Evolutionary conservation across 1,140 invertebrate genomes (phyloP), one percentile per base, ranked within the genome.

Genomic region (Lepidurus apus): DNA sequence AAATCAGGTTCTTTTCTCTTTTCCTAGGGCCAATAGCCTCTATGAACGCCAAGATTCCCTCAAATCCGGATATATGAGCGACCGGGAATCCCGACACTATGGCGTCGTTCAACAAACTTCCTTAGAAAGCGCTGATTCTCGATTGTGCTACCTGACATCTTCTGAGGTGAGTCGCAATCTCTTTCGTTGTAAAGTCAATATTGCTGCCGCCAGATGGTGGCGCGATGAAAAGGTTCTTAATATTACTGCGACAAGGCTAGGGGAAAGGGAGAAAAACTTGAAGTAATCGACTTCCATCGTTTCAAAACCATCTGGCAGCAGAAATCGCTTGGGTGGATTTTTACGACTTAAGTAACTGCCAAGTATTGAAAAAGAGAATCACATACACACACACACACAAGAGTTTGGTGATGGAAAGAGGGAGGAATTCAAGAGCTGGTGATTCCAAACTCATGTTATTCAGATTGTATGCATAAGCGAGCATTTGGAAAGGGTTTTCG

Each of bases 101-200:
- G 81, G 81, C 80, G 94, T 95, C 85, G 92, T 95, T 81, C 93
- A 95, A 86, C 95, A 97, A 86, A 93, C 94, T 65, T 96, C 94
- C 76, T 91, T 96, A 75, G 94, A 97, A 84, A 96, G 94, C 86
- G 94, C 94, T 21, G 95, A 96, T 87, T 96, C 94, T 77, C 89
- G 93, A 81, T 91, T 96, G 78, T 96, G 94, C 86, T 96, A 97
- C 88, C 89, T 97, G 83, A 97, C 95, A 80, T 96, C 94, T 77
- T 96, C 95, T 81, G 95, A 97, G 93, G 95, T 96, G 88, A 93
- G 93, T 90, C 74, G 43, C 24, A 73, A 42, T 45, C 24, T 42
- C 43, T 53, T 80, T 21, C 26, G 74, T 21, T 26, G 65, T 78
- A 80, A 7, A 7, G 17, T 17, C 53, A 34, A 34, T 65, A 17